A percentile compares a stretch with the other conserved stretches of the same genome.
These are phyloP conservation scores for Drosophila prostipennis DNA, from an alignment of 2,888 invertebrate species.

Conservation along the genomic window DNA sequence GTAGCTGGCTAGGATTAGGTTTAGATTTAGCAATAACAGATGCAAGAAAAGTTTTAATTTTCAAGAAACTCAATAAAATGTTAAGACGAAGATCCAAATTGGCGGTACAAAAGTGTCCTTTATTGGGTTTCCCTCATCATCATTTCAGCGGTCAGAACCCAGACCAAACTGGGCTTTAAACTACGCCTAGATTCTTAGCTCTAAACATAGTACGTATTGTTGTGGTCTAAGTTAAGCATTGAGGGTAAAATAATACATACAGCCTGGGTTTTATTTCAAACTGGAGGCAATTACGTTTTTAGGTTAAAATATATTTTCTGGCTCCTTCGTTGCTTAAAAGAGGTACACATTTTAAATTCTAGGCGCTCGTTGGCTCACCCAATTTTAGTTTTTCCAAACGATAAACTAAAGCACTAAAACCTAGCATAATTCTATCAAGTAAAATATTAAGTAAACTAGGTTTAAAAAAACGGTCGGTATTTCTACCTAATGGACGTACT, in stretches of 20 bases:
- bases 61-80: not conserved
- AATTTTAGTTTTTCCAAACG: not conserved
- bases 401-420: no score
- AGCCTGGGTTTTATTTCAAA: conserved; percentile 7
- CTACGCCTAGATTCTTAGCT: conserved; percentile 7
- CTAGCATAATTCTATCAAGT: not conserved
- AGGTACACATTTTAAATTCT: conserved; percentile 3
- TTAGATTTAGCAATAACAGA: not conserved
- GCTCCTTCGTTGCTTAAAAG: conserved; percentile 8
- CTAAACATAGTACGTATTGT: conserved; percentile 4
- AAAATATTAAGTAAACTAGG: not conserved
- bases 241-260: conserved; percentile 27
- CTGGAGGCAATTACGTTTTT: not conserved
- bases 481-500: conserved; percentile 29
- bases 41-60: not conserved
- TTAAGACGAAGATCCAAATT: not conserved
- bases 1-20: not conserved
- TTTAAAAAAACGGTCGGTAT: not conserved
- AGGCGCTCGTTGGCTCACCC: not conserved
- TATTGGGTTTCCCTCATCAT: conserved; percentile 51
- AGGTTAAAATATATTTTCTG: not conserved
- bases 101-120: conserved; percentile 62
- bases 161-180: not conserved
- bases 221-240: conserved; percentile 7
- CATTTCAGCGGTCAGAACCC: not conserved